Evolutionary conservation across 2,797 vertebrate species (phyloP).

Genomic region (Phoebastria nigripes): DNA sequence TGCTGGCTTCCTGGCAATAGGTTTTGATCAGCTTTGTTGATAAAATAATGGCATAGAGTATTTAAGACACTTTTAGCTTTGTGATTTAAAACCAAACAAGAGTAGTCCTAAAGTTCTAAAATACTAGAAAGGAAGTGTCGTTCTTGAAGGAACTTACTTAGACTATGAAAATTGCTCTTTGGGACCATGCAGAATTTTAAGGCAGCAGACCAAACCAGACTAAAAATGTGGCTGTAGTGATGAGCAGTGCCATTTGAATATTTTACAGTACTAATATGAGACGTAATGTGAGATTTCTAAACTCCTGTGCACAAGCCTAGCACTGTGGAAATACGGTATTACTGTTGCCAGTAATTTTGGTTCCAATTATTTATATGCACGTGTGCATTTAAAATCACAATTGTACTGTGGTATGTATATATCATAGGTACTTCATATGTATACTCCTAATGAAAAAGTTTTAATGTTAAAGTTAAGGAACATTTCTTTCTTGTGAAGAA

Average conservation of each 20-base stretch:
- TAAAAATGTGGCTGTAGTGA: neutral
- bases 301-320: neutral
- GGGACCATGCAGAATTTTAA: neutral
- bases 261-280: neutral
- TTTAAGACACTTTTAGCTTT: neutral
- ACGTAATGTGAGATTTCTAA: neutral
- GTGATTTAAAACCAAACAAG: neutral
- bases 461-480: neutral
- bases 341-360: neutral
- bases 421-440: neutral
- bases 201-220: neutral
- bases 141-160: neutral
- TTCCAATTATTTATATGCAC: neutral
- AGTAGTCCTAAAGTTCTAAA: neutral
- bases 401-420: neutral
- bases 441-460: neutral
- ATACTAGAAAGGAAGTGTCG: neutral
- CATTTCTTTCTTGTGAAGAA: neutral
- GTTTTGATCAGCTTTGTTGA: neutral
- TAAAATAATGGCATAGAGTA: neutral
- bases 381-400: neutral
- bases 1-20: neutral
- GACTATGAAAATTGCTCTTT: neutral
- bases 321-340: neutral
- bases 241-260: neutral